These are phyloP conservation scores for Callyntrura sp. DNA, from an alignment of 2,888 invertebrate species.

Conservation along the genomic window DNA sequence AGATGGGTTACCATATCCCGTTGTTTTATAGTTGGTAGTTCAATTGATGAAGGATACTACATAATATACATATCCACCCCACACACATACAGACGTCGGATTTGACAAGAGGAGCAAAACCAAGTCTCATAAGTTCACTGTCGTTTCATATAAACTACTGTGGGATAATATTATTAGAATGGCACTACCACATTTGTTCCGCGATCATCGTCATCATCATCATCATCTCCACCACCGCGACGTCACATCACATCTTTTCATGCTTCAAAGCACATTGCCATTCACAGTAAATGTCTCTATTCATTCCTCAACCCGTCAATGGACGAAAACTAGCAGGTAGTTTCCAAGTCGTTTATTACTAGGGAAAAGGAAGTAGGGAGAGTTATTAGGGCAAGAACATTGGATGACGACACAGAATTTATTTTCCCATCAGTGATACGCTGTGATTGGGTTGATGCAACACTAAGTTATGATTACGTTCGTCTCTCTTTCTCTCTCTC, in stretches of 20 bases:
- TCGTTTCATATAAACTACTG: constrained; percentile 41
- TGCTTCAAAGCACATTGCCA: constrained; percentile 30
- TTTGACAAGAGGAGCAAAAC: neutral
- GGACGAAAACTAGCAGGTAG: neutral
- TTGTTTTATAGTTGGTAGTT: neutral
- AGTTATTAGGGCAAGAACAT: constrained; percentile 37
- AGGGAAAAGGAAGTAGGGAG: constrained; percentile 3
- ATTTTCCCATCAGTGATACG: neutral
- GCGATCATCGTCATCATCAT: constrained; percentile 29
- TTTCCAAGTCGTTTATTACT: neutral
- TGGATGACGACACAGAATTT: constrained; percentile 19
- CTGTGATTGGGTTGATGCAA: neutral
- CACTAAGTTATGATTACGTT: neutral
- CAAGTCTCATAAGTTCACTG: constrained; percentile 41
- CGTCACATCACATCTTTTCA: constrained; percentile 54
- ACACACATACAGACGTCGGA: neutral
- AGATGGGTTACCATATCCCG: constrained; percentile 13
- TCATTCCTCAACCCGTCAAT: neutral
- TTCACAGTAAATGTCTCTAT: constrained; percentile 28
- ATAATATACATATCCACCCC: neutral
- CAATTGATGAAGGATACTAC: neutral
- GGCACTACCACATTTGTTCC: neutral
- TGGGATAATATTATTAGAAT: constrained; percentile 30
- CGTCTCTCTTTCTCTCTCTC: no score
- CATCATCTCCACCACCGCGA: constrained; percentile 14